A percentile compares a stretch with the other conserved stretches of the same genome.
Evolutionary conservation across 2,797 vertebrate species (phyloP).

Genomic region (Syndactyla subalaris): DNA sequence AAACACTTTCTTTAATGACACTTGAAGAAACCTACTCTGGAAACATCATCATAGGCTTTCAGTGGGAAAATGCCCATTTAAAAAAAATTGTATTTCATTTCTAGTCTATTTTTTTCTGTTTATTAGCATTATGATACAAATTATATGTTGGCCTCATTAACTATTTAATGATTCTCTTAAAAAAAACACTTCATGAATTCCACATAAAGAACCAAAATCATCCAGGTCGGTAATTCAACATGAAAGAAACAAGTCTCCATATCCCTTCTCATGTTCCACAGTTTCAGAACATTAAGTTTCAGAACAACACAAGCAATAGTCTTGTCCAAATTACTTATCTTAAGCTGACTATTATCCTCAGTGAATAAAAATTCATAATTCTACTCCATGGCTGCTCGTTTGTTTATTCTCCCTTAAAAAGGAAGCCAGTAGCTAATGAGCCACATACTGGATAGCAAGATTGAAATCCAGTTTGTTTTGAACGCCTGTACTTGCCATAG

Average conservation of each 20-base stretch:
- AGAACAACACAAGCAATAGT: conserved; percentile 7
- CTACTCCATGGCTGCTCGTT: conserved; percentile 5
- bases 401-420: conserved; percentile 32
- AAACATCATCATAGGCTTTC: background rate
- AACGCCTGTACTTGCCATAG: background rate
- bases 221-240: conserved; percentile 41
- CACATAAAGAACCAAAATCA: conserved; percentile 27
- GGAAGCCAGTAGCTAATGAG: background rate
- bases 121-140: background rate
- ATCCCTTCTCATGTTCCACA: conserved; percentile 34
- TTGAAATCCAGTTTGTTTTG: conserved; percentile 26
- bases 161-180: conserved; percentile 58
- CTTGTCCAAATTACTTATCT: conserved; percentile 39
- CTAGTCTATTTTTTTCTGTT: conserved; percentile 18
- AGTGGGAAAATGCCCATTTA: background rate
- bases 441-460: background rate
- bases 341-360: background rate
- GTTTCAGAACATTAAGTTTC: conserved; percentile 30
- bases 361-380: conserved; percentile 35
- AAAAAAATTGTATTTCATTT: background rate
- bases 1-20: background rate
- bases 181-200: conserved; percentile 51
- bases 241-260: background rate
- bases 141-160: conserved; percentile 20
- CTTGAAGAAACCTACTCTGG: background rate